phyloP scores from a whole-genome alignment of 2,113 vertebrate species.

The Sturnus vulgaris region DNA sequence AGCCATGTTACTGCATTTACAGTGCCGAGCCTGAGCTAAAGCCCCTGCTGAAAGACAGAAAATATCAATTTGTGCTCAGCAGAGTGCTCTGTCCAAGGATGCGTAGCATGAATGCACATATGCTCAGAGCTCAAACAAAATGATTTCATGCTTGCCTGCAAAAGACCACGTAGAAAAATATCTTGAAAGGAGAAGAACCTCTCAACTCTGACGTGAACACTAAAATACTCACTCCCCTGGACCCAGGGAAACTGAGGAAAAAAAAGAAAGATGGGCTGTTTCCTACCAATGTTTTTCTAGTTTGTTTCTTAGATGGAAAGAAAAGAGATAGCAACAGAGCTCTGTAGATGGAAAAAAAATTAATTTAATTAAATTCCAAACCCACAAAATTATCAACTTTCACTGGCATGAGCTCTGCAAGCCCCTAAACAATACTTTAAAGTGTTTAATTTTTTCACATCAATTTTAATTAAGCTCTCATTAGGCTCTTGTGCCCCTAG shows the following conservation, averaged over 20 bases:
- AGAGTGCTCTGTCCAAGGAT: conserved; percentile 1
- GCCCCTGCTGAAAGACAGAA: conserved; percentile 42
- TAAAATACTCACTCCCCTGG: background rate
- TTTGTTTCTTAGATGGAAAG: background rate
- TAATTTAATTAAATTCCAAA: conserved; percentile 43
- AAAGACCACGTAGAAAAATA: conserved; percentile 30
- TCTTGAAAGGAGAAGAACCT: background rate
- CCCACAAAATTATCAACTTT: conserved; percentile 52
- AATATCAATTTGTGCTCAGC: conserved; percentile 44
- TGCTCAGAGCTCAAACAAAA: background rate
- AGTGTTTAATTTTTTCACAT: conserved; percentile 61
- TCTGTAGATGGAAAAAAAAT: background rate
- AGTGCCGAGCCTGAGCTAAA: conserved; percentile 5
- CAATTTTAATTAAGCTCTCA: conserved; percentile 68
- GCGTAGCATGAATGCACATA: background rate
- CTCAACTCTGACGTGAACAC: background rate
- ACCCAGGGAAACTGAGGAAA: conserved; percentile 18
- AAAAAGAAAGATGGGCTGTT: background rate
- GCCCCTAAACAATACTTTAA: conserved; percentile 45
- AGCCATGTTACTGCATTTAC: conserved; percentile 39
- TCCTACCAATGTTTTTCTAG: background rate
- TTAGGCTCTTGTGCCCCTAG: conserved; percentile 56
- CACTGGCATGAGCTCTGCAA: conserved; percentile 37
- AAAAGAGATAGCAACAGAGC: background rate
- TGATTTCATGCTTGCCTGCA: conserved; percentile 41